Percentiles rank a stretch among this genome's conserved stretches.
phyloP scores from a whole-genome alignment of 2,888 invertebrate species.

The Synanthedon andrenaeformis region DNA sequence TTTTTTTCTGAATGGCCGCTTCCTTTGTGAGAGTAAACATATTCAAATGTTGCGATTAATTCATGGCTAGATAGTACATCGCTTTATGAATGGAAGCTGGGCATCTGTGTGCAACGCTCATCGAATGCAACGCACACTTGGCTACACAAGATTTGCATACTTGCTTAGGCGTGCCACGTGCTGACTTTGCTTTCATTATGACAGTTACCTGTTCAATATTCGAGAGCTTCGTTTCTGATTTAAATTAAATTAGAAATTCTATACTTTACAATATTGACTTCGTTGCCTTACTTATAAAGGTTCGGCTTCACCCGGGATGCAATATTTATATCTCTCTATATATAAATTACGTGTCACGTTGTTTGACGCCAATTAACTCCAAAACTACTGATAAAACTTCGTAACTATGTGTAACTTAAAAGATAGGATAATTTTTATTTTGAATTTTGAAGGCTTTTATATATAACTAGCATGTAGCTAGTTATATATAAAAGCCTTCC shows the following conservation, averaged over 20 bases:
- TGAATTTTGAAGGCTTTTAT: too few relatives aligned
- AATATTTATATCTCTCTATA: too few relatives aligned
- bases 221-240: constrained; percentile 42
- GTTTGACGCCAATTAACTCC: too few relatives aligned
- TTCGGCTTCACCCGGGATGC: too few relatives aligned
- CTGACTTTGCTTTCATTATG: constrained; percentile 31
- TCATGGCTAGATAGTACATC: constrained; percentile 65
- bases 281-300: too few relatives aligned
- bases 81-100: constrained; percentile 63
- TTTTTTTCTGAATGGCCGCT: constrained; percentile 65
- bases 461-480: too few relatives aligned
- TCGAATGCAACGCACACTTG: constrained; percentile 19
- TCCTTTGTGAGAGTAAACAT: constrained; percentile 68
- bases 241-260: constrained; percentile 57
- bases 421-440: too few relatives aligned
- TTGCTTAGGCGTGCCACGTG: constrained; percentile 54
- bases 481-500: too few relatives aligned
- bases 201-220: constrained; percentile 60
- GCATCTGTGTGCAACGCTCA: constrained; percentile 35
- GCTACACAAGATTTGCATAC: constrained; percentile 52
- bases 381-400: too few relatives aligned
- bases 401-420: too few relatives aligned
- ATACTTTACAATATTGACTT: constrained; percentile 11
- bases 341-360: too few relatives aligned
- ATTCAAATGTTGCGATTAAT: constrained; percentile 71